These are phyloP conservation scores for Heteromyza rotundicornis DNA, from an alignment of 2,888 invertebrate species.

Conservation along the genomic window DNA sequence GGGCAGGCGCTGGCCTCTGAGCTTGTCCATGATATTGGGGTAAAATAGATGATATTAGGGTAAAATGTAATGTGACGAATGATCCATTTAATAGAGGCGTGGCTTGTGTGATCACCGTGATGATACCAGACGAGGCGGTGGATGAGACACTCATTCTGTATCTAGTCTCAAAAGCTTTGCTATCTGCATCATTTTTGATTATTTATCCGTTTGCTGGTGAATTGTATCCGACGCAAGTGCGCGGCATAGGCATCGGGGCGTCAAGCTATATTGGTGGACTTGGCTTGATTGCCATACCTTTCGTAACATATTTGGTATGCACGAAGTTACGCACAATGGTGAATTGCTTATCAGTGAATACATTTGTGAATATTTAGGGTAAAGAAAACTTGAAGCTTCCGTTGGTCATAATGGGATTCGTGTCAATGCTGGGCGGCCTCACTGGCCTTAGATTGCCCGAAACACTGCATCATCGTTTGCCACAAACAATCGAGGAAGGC, in stretches of 20 bases:
- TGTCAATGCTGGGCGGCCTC: conserved; percentile 82
- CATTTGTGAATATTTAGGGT: conserved; percentile 67
- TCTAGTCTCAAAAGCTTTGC: conserved; percentile 83
- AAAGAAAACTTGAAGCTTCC: conserved; percentile 83
- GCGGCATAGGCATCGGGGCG: conserved; percentile 89
- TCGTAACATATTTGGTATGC: conserved; percentile 86
- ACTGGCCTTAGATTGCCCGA: conserved; percentile 83
- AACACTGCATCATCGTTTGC: conserved; percentile 81
- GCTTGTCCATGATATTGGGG: conserved; percentile 83
- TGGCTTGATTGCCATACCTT: conserved; percentile 87
- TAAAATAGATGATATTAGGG: conserved; percentile 65
- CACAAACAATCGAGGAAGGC: conserved; percentile 87
- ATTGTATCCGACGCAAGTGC: conserved; percentile 86
- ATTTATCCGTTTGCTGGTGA: conserved; percentile 94
- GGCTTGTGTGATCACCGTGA: conserved; percentile 83
- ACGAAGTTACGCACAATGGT: background rate
- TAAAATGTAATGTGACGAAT: background rate
- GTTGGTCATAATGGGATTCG: conserved; percentile 81
- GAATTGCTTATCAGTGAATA: too few relatives aligned
- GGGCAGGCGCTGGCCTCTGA: conserved; percentile 88
- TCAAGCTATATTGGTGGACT: conserved; percentile 90
- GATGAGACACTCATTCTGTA: conserved; percentile 77
- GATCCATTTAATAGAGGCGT: conserved; percentile 73
- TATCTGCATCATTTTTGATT: conserved; percentile 88
- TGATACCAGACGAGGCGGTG: conserved; percentile 79